phyloP scores from a whole-genome alignment of 2,888 invertebrate genomes.

The Drosophila anceps region DNA sequence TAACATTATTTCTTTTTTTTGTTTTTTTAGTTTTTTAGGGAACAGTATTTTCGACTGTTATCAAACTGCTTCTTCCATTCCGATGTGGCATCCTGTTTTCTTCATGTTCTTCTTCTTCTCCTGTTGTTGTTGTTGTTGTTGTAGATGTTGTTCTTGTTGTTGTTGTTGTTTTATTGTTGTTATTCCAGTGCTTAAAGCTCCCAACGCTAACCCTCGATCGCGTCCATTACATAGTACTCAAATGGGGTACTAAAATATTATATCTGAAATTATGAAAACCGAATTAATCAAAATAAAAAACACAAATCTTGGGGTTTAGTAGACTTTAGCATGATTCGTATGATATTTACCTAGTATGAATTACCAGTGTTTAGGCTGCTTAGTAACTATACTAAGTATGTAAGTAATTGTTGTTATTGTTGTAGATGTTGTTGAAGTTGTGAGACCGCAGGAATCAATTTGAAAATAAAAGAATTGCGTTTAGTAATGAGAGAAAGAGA shows the following conservation, averaged over 20 bases:
- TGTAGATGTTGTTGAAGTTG: slow-evolving; percentile 23
- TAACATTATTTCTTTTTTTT: slow-evolving; percentile 37
- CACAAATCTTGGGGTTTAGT: not conserved
- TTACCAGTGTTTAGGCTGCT: slow-evolving; percentile 72
- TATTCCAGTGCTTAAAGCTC: slow-evolving; percentile 38
- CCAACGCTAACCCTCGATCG: slow-evolving; percentile 42
- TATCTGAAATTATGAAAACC: slow-evolving; percentile 66
- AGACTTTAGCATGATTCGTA: slow-evolving; percentile 7
- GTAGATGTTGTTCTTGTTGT: slow-evolving; percentile 23
- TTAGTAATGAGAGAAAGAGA: slow-evolving; percentile 39
- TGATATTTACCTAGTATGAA: slow-evolving; percentile 74
- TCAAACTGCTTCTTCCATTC: slow-evolving; percentile 38
- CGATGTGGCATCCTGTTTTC: slow-evolving; percentile 33
- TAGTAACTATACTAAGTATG: slow-evolving; percentile 74
- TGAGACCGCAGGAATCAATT: slow-evolving; percentile 23
- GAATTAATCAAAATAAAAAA: slow-evolving; percentile 5
- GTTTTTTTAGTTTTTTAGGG: slow-evolving; percentile 34
- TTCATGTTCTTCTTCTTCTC: slow-evolving; percentile 23
- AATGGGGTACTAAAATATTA: slow-evolving; percentile 77
- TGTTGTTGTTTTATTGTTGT: slow-evolving; percentile 33
- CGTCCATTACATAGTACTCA: slow-evolving; percentile 72
- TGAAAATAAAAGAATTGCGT: slow-evolving; percentile 45
- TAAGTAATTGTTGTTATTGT: slow-evolving; percentile 35
- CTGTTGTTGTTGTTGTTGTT: slow-evolving; percentile 24
- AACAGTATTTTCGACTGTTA: slow-evolving; percentile 56